Evolutionary conservation across 2,888 invertebrate genomes (phyloP), one percentile per base, ranked within the genome.

Genomic region (Tachystola acroxantha): DNA sequence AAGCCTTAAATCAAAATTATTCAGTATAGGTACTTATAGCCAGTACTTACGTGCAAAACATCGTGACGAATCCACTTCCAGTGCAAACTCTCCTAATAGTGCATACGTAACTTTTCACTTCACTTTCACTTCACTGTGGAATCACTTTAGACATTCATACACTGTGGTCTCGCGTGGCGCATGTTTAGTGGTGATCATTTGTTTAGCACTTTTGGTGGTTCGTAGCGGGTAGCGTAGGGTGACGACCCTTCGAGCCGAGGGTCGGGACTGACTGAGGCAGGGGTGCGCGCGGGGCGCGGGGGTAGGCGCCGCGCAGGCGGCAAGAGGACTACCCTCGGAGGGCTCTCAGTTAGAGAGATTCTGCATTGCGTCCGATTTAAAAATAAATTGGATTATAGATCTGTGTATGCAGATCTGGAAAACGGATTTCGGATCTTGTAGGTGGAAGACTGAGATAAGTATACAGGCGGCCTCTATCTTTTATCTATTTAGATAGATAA

Each of bases 231-330:
- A 43, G 38, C 48, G 53, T 44, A 34, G 57, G 34, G 32, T 67
- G 68, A 52, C 64, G 68, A 51, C 64, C 49, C 50, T 43, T 48
- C 59, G 40, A 25, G 20, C 32, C 49, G 54, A 48, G 51, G 57
- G 56, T 54, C 50, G 46, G 60, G 46, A 48, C 50, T 48, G 61
- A 73, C 73, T 73, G 71, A 63, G 45, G 37, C 48, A 40, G 60
- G 61, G 54, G 59, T 10, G 55, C 29, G 46, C 7, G 48, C 41
- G 55, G 56, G 19, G 30, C 24, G 9, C 4, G 32, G 28, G 16
- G 14, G 28, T 5, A 16, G 34, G 42, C 42, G 42, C 34, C 42
- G 42, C 39, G 42, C 42, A 43, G 42, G 37, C 42, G 39, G 39
- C 16, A 7, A 7, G 12, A 10, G 20, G 29, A 22, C 7, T 30